Conservation (phyloP, 2,113 vertebrate genomes). For the Sigmodon hispidus region DNA sequence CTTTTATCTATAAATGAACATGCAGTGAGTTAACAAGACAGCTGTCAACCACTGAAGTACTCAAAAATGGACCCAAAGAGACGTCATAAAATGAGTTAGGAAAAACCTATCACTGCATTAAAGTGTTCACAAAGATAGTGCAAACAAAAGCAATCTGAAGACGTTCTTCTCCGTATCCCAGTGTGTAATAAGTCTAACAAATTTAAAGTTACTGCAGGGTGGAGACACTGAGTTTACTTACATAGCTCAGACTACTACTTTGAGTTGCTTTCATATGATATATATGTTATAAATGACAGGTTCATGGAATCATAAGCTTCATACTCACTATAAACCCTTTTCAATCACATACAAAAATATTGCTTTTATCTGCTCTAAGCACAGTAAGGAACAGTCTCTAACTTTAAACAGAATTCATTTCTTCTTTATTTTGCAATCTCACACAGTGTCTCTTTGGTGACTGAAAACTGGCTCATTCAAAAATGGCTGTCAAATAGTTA, state of each 20-base stretch:
- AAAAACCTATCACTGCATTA: slow-evolving; percentile 79
- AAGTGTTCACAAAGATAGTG: slow-evolving; percentile 83
- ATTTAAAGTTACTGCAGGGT: slow-evolving; percentile 71
- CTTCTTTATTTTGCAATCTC: slow-evolving; percentile 64
- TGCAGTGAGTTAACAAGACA: slow-evolving; percentile 81
- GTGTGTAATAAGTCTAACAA: slow-evolving; percentile 66
- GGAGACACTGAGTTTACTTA: slow-evolving; percentile 77
- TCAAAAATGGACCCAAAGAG: slow-evolving; percentile 79
- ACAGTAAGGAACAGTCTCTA: slow-evolving; percentile 49
- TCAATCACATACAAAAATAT: slow-evolving; percentile 70
- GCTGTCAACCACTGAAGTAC: slow-evolving; percentile 81
- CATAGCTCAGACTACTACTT: slow-evolving; percentile 68
- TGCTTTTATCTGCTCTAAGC: slow-evolving; percentile 62
- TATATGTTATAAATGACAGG: slow-evolving; percentile 76
- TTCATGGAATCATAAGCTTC: slow-evolving; percentile 61
- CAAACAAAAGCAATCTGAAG: slow-evolving; percentile 80
- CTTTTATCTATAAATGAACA: slow-evolving; percentile 76
- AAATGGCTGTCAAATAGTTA: slow-evolving; percentile 73
- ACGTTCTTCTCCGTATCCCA: slow-evolving; percentile 76
- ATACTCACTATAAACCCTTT: slow-evolving; percentile 22
- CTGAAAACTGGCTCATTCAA: slow-evolving; percentile 69
- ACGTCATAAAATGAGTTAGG: slow-evolving; percentile 80
- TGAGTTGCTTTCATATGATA: slow-evolving; percentile 70
- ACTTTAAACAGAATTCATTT: slow-evolving; percentile 73
- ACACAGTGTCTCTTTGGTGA: slow-evolving; percentile 62